Base-by-base conservation (phyloP, 2,888 invertebrate genomes). In the Pemphredon lugubris region DNA sequence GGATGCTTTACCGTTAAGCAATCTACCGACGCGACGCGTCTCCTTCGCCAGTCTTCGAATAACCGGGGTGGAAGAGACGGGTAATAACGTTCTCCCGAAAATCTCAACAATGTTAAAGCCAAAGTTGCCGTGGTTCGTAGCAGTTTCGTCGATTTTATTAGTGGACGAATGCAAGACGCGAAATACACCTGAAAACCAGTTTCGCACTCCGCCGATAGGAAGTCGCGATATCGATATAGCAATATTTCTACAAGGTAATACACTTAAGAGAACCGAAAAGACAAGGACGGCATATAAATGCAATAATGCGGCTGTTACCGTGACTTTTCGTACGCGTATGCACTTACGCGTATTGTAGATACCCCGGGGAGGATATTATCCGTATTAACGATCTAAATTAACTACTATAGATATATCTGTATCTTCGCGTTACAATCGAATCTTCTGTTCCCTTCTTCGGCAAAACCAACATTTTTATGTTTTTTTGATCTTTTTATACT, bases 171-270 rank as follows among this genome's bases (percentile, higher is more conserved):
- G 63, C 23, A 18, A 50, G 37, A 16, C 18, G 47, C 63, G 30
- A 53, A 70, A 63, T 57, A 57, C 11, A 32, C 23, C 21, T 21
- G 58, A 59, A 26, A 72, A 72, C 72, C 72, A 64, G 72, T 72
- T 72, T 71, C 23, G 39, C 39, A 37, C 11, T 20, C 71, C 48
- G 37, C 37, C 64, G 11, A 34, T 39, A 59, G 71, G 71, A 64
- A 72, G 32, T 37, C 45, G n/a, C 58, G 71, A 59, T 58, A 70
- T 42, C 63, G 70, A 72, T 64, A 71, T 53, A 30, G 50, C 50
- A 54, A 72, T 72, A 72, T 64, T 72, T 72, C 71, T 64, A 71
- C 71, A 64, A 71, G 71, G 58, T 71, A 72, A 71, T 64, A 64
- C 72, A 69, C 60, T 70, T 69, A 69, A 55, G 60, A 48, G 34